Conservation (phyloP, 2,888 invertebrate species). For the Napeogenes inachia region DNA sequence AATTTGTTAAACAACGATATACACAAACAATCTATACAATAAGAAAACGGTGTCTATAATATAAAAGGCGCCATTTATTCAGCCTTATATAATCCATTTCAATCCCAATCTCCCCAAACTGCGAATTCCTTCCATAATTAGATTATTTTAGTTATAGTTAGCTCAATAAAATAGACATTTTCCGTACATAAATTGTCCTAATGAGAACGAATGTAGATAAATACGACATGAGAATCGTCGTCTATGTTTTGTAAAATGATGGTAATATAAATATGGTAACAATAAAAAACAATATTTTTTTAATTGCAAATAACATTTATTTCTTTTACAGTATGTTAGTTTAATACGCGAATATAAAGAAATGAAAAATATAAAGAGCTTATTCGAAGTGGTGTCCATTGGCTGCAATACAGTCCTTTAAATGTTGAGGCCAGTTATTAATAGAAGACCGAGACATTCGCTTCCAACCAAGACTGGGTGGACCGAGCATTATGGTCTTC, state of each 20-base stretch:
- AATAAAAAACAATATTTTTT: too few relatives aligned
- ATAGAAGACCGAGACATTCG: too few relatives aligned
- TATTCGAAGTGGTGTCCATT: too few relatives aligned
- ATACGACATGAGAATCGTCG: background rate
- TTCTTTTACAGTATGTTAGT: too few relatives aligned
- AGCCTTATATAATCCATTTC: constrained; percentile 1
- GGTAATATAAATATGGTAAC: too few relatives aligned
- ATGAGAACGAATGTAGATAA: constrained; percentile 26
- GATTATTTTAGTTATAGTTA: constrained; percentile 19
- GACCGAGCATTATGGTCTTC: too few relatives aligned
- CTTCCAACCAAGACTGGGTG: too few relatives aligned
- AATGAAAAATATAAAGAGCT: too few relatives aligned
- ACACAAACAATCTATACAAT: background rate
- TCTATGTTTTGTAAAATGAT: background rate
- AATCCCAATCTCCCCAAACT: constrained; percentile 24
- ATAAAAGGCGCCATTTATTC: background rate
- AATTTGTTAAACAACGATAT: background rate
- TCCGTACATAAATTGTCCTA: constrained; percentile 25
- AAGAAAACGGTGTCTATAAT: background rate
- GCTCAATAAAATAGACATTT: constrained; percentile 30
- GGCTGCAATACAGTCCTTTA: too few relatives aligned
- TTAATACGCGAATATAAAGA: too few relatives aligned
- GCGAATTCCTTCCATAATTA: constrained; percentile 22
- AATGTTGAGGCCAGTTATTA: too few relatives aligned
- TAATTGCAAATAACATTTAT: too few relatives aligned